Percentiles rank a stretch among this genome's conserved stretches.
phyloP scores from a whole-genome alignment of 2,888 invertebrate species.

The Cyclophora punctaria region DNA sequence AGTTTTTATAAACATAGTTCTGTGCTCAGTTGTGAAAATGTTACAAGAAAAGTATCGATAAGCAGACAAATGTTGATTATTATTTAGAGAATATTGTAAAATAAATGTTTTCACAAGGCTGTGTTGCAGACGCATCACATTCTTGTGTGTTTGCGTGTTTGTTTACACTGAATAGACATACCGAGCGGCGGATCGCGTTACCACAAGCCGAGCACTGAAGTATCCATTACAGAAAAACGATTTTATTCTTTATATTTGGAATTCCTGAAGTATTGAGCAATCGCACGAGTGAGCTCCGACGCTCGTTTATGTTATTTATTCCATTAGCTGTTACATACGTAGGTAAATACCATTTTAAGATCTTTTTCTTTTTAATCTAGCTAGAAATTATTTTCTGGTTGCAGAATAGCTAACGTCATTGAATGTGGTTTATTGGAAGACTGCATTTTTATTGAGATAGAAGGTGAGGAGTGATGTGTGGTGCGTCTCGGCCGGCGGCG shows the following conservation, averaged over 20 bases:
- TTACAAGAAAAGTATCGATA: too few species aligned
- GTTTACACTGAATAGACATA: slow-evolving; percentile 51
- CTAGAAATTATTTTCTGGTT: too few species aligned
- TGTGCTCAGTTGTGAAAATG: too few species aligned
- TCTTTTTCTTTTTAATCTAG: too few species aligned
- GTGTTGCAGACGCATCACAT: slow-evolving; percentile 44
- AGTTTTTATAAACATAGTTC: too few species aligned
- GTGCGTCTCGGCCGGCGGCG: slow-evolving; percentile 12
- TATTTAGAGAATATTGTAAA: slow-evolving; percentile 1
- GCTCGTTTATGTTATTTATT: too few species aligned
- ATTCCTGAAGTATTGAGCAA: neutral
- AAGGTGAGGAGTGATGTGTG: slow-evolving; percentile 24
- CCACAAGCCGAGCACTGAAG: slow-evolving; percentile 18
- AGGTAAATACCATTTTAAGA: too few species aligned
- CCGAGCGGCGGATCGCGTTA: slow-evolving; percentile 44
- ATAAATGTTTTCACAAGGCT: slow-evolving; percentile 13
- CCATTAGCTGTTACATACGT: too few species aligned
- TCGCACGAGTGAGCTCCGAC: neutral
- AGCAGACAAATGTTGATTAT: neutral
- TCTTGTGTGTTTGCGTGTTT: slow-evolving; percentile 41
- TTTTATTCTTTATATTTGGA: neutral
- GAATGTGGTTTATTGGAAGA: too few species aligned
- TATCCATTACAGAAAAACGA: slow-evolving; percentile 37
- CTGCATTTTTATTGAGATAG: slow-evolving; percentile 6
- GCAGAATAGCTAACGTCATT: too few species aligned